A percentile compares a stretch with the other conserved stretches of the same genome.
Evolutionary conservation across 2,888 invertebrate species (phyloP).

Genomic region (Nomada flava): DNA sequence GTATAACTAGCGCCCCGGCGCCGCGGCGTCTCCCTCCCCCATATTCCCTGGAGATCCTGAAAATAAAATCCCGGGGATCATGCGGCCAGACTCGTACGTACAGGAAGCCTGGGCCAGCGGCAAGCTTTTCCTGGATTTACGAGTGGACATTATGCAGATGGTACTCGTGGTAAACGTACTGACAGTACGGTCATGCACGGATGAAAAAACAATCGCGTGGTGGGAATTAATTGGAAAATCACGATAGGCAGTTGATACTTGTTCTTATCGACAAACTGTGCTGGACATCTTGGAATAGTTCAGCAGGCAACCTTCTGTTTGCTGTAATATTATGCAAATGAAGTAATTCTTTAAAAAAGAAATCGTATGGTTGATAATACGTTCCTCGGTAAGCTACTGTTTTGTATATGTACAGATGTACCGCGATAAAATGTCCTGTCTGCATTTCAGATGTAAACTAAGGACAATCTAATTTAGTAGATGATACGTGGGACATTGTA

Average conservation of each 20-base stretch:
- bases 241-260: slow-evolving; percentile 27
- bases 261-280: neutral
- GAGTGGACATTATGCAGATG: slow-evolving; percentile 80
- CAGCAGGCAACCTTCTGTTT: too few species aligned
- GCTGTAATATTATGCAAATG: too few species aligned
- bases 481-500: too few species aligned
- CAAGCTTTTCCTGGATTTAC: slow-evolving; percentile 74
- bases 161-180: slow-evolving; percentile 76
- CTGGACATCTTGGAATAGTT: too few species aligned
- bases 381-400: too few species aligned
- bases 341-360: too few species aligned
- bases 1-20: slow-evolving; percentile 34
- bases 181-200: slow-evolving; percentile 59
- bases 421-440: too few species aligned
- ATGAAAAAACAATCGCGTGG: slow-evolving; percentile 39
- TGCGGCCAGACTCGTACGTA: slow-evolving; percentile 55
- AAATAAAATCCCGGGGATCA: slow-evolving; percentile 75
- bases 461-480: too few species aligned
- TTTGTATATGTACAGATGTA: too few species aligned
- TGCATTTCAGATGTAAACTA: too few species aligned
- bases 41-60: slow-evolving; percentile 59
- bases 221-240: slow-evolving; percentile 58
- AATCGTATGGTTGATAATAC: too few species aligned
- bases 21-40: slow-evolving; percentile 26
- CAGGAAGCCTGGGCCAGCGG: slow-evolving; percentile 43